Percentiles rank a stretch among this genome's conserved stretches.
phyloP scores from a whole-genome alignment of 1,140 invertebrate genomes.

The Forficula auricularia region DNA sequence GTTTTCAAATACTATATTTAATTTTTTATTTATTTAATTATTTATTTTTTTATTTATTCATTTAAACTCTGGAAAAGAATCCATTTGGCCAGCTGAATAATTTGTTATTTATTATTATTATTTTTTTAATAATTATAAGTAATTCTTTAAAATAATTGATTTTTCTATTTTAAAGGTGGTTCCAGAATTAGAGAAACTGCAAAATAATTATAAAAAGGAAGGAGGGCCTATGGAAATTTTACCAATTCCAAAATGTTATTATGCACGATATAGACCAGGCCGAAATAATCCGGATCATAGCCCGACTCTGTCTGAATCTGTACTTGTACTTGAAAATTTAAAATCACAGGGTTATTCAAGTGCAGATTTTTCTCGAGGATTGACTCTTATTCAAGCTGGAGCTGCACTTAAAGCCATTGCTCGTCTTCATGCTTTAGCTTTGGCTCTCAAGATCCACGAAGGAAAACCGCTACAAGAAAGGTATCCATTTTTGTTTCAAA shows the following conservation, averaged over 20 bases:
- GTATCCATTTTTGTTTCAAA: constrained; percentile 58
- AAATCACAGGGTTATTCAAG: constrained; percentile 30
- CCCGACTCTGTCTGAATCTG: constrained; percentile 37
- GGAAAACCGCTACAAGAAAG: constrained; percentile 38
- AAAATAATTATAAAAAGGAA: constrained; percentile 24
- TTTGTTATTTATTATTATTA: too few species aligned
- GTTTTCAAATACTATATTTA: too few species aligned
- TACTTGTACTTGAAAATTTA: constrained; percentile 43
- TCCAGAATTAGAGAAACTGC: constrained; percentile 38
- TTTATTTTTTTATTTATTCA: too few species aligned
- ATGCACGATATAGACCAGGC: constrained; percentile 36
- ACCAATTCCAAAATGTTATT: constrained; percentile 42
- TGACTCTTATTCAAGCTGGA: constrained; percentile 41
- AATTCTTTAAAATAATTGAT: too few species aligned
- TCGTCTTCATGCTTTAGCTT: constrained; percentile 46
- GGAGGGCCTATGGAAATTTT: constrained; percentile 20
- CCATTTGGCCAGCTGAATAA: too few species aligned
- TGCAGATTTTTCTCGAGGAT: constrained; percentile 44
- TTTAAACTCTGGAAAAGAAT: too few species aligned
- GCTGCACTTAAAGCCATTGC: constrained; percentile 51
- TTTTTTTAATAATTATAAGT: too few species aligned
- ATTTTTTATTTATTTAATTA: too few species aligned
- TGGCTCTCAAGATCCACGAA: constrained; percentile 43
- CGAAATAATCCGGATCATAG: constrained; percentile 23
- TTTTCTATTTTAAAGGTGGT: too few species aligned